A percentile compares a stretch with the other conserved stretches of the same genome.
Evolutionary conservation across 2,797 vertebrate genomes (phyloP).

Genomic region (Sebastes iracundus): DNA sequence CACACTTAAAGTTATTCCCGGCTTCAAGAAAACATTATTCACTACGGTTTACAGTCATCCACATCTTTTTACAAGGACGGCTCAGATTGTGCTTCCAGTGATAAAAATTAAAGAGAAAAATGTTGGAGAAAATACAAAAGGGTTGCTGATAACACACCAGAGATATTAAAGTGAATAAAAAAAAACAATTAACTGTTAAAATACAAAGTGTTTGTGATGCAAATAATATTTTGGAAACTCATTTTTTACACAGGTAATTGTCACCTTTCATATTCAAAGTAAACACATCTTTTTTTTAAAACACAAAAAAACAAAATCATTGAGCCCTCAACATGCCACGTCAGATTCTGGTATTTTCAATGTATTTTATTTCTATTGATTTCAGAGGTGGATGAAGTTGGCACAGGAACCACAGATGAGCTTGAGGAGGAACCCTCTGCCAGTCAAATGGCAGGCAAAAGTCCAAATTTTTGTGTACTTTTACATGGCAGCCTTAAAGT

Average conservation of each 20-base stretch:
- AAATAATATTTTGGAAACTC: not conserved
- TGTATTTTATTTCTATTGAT: constrained; percentile 9
- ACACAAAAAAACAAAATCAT: not conserved
- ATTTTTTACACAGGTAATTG: not conserved
- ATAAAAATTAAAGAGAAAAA: too few relatives aligned
- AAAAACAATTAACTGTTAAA: not conserved
- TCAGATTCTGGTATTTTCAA: not conserved
- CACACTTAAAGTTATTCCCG: not conserved
- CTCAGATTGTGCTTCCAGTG: not conserved
- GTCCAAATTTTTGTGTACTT: constrained; percentile 97
- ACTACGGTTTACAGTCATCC: not conserved
- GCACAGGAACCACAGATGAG: constrained; percentile 92
- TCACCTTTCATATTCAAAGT: not conserved
- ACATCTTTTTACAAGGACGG: not conserved
- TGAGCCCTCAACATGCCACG: not conserved
- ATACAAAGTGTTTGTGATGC: not conserved
- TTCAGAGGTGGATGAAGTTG: constrained; percentile 95
- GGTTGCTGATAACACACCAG: not conserved
- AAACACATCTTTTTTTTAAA: not conserved
- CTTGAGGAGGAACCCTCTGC: constrained; percentile 95
- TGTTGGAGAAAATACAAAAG: too few relatives aligned
- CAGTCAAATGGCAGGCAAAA: constrained; percentile 97
- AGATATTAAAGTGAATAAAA: not conserved
- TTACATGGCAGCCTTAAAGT: constrained; percentile 98
- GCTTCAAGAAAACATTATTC: not conserved